These are phyloP conservation scores for Liopterus haemorrhoidalis DNA, from an alignment of 2,888 invertebrate genomes.

Conservation along the genomic window DNA sequence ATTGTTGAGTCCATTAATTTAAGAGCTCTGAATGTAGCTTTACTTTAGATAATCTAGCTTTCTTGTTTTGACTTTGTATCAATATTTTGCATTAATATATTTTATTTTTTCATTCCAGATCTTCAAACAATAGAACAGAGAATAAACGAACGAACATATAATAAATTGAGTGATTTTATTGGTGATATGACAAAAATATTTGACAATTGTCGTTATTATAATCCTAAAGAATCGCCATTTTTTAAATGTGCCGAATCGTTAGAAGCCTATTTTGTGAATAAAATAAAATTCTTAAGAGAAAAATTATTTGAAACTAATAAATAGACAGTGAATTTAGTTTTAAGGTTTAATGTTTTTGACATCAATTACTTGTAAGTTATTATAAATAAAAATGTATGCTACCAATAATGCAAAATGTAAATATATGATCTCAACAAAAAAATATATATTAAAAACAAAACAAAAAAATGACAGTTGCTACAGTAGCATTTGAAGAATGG, in stretches of 20 bases:
- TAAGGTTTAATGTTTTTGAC: too few species aligned
- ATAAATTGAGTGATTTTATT: conserved; percentile 87
- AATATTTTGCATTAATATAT: conserved; percentile 8
- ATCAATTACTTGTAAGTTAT: not conserved
- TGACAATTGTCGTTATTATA: conserved; percentile 97
- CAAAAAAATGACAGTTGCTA: too few species aligned
- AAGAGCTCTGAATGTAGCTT: too few species aligned
- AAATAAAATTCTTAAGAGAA: conserved; percentile 82
- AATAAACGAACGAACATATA: conserved; percentile 76
- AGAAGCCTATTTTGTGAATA: conserved; percentile 92
- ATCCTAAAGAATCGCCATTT: conserved; percentile 91
- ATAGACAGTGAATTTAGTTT: not conserved
- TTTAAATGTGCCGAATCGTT: conserved; percentile 93
- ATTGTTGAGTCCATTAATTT: too few species aligned
- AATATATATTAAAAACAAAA: too few species aligned
- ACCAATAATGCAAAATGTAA: too few species aligned
- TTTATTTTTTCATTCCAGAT: conserved; percentile 57
- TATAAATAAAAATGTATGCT: too few species aligned
- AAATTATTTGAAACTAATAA: conserved; percentile 60
- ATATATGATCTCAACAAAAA: too few species aligned
- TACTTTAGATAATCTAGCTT: too few species aligned
- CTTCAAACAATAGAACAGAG: conserved; percentile 85
- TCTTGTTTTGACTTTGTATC: too few species aligned
- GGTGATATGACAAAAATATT: conserved; percentile 98
- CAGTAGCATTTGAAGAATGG: too few species aligned